Evolutionary conservation across 2,888 invertebrate genomes (phyloP).

Genomic region (Leptinotarsa peninsularis): DNA sequence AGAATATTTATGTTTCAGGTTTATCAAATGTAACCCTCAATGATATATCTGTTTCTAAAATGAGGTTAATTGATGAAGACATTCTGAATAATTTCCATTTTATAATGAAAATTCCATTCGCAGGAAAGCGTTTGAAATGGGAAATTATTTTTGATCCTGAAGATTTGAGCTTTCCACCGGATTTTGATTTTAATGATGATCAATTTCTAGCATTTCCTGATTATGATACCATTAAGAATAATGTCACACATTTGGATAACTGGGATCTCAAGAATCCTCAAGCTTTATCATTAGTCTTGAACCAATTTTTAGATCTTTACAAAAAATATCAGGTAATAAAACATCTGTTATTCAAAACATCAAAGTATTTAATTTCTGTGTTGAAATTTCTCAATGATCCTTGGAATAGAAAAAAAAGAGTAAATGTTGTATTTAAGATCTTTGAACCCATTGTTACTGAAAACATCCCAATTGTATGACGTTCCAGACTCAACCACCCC

Average conservation of each 20-base stretch:
- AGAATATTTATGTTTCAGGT: slow-evolving; percentile 46
- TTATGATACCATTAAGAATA: slow-evolving; percentile 67
- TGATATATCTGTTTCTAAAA: slow-evolving; percentile 37
- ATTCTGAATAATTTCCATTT: slow-evolving; percentile 65
- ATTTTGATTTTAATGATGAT: slow-evolving; percentile 80
- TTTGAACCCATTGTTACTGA: no score
- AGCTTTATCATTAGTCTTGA: slow-evolving; percentile 72
- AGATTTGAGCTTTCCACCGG: slow-evolving; percentile 73
- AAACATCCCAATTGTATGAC: no score
- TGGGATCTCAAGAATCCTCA: slow-evolving; percentile 75
- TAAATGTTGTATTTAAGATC: no score
- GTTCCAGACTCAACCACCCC: no score
- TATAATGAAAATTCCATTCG: slow-evolving; percentile 76
- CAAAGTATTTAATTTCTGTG: background rate
- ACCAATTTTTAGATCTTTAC: slow-evolving; percentile 73
- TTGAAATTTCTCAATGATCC: no score
- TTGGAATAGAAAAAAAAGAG: no score
- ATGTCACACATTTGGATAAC: slow-evolving; percentile 72
- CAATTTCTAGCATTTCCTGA: slow-evolving; percentile 73
- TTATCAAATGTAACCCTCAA: slow-evolving; percentile 44
- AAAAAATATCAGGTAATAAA: slow-evolving; percentile 72
- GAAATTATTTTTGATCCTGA: slow-evolving; percentile 76
- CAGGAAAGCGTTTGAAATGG: slow-evolving; percentile 76
- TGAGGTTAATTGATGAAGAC: slow-evolving; percentile 32
- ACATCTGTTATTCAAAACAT: background rate